phyloP scores from a whole-genome alignment of 2,797 vertebrate genomes.

The Sciurus carolinensis region DNA sequence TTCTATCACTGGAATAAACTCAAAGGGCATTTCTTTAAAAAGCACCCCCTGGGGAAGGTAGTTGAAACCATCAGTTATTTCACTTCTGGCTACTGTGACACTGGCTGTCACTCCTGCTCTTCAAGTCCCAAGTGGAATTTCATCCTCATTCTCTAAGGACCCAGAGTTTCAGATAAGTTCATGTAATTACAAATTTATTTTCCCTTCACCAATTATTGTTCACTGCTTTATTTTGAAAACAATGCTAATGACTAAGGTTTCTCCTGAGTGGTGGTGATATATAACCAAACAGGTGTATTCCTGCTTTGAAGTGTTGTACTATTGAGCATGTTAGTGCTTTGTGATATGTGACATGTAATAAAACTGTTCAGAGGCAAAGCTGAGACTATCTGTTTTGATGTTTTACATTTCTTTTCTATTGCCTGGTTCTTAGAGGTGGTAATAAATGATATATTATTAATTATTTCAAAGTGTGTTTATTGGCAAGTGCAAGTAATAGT shows the following conservation, averaged over 20 bases:
- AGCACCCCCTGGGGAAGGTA: neutral
- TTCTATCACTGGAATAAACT: constrained; percentile 5
- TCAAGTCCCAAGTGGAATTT: neutral
- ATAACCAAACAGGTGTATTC: neutral
- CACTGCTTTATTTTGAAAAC: constrained; percentile 53
- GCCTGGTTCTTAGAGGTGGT: constrained; percentile 13
- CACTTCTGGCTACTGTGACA: constrained; percentile 29
- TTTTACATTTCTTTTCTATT: constrained; percentile 33
- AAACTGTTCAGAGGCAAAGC: neutral
- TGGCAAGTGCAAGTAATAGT: neutral
- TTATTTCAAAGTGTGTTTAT: constrained; percentile 36
- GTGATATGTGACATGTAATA: neutral
- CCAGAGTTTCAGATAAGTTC: constrained; percentile 37
- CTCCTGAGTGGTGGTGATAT: neutral
- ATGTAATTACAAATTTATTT: neutral
- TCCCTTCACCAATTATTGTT: neutral
- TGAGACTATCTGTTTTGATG: constrained; percentile 1
- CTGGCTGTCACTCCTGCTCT: neutral
- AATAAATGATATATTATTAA: neutral
- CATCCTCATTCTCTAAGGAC: neutral
- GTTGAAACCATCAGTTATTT: neutral
- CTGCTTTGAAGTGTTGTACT: neutral
- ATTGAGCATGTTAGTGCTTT: neutral
- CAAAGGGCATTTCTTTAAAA: constrained; percentile 55
- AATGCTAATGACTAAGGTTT: constrained; percentile 9